Evolutionary conservation across 2,888 invertebrate species (phyloP), one percentile per base, ranked within the genome.

Genomic region (Limnephilus lunatus): DNA sequence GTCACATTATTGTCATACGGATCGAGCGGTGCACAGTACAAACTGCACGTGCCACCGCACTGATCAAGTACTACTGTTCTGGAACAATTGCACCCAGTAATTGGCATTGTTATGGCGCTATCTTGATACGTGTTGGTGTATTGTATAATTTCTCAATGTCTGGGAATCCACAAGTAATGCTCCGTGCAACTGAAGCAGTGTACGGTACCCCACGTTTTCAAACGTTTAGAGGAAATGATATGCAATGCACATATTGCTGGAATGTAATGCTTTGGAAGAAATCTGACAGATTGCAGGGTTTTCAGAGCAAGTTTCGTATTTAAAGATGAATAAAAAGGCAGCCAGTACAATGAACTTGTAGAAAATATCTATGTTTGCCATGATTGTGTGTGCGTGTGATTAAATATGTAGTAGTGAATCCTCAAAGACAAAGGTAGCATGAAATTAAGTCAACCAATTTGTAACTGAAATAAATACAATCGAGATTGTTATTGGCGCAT

Each of bases 91-190:
- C 25, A 83, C 35, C 19, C 83, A 83, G 35, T 83, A 83, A 83
- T 83, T 83, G 83, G 83, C 83, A 83, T 83, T 83, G 83, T 83
- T 83, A 30, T 25, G 83, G 83, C 68, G 53, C 53, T n/a, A 25
- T 68, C 25, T 25, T 25, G 68, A 68, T 68, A 25, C 68, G 68
- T 68, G 68, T 68, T 68, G 68, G 68, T 25, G 68, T 68, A 68
- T 68, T 68, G n/a, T 25, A 68, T n/a, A 68, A 68, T 68, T 68
- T 68, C 68, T 68, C 68, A 68, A 68, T 68, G 68, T 68, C 68
- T 68, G 68, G n/a, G 68, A 68, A 25, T 68, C n/a, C 25, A 68
- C 68, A 68, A 68, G 68, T 68, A 68, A 68, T 68, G 68, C 68
- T 68, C 9, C 82, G 32, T 82, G 30, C 19, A 82, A 82, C 82